Conservation (phyloP, 2,797 vertebrate genomes). For the Nannoperca australis region DNA sequence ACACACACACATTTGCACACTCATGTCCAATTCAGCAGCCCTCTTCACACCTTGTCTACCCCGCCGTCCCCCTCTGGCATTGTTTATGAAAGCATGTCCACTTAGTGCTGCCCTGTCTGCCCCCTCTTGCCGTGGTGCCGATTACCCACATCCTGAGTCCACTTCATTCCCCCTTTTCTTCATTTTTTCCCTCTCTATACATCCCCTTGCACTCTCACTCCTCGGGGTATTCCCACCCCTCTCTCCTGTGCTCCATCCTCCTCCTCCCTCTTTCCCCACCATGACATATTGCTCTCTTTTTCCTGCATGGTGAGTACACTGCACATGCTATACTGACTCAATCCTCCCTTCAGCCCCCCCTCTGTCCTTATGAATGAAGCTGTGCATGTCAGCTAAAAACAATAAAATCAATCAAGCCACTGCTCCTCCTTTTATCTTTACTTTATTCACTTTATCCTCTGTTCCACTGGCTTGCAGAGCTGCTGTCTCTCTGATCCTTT, state of each 20-base stretch:
- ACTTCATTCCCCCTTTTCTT: slow-evolving; percentile 61
- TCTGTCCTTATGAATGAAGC: slow-evolving; percentile 65
- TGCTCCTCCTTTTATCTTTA: slow-evolving; percentile 68
- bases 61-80: slow-evolving; percentile 68
- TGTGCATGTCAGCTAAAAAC: slow-evolving; percentile 70
- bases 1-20: slow-evolving; percentile 31
- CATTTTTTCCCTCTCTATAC: slow-evolving; percentile 25
- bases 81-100: slow-evolving; percentile 83
- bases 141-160: slow-evolving; percentile 82
- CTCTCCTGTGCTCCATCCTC: slow-evolving; percentile 31
- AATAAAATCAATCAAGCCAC: slow-evolving; percentile 69
- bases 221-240: slow-evolving; percentile 39
- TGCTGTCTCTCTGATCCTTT: slow-evolving; percentile 70
- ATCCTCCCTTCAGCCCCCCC: slow-evolving; percentile 26
- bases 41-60: slow-evolving; percentile 78
- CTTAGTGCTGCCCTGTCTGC: slow-evolving; percentile 76
- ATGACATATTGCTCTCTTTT: slow-evolving; percentile 56
- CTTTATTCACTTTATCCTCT: slow-evolving; percentile 68
- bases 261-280: slow-evolving; percentile 31
- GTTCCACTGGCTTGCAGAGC: slow-evolving; percentile 52
- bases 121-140: slow-evolving; percentile 68
- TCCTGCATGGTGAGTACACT: slow-evolving; percentile 23
- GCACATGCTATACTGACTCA: slow-evolving; percentile 36
- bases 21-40: slow-evolving; percentile 60
- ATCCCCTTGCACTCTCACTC: slow-evolving; percentile 56